Percentiles rank a stretch among this genome's conserved stretches.
Conservation (phyloP, 2,113 vertebrate genomes). For the Rhynchomys soricoides region DNA sequence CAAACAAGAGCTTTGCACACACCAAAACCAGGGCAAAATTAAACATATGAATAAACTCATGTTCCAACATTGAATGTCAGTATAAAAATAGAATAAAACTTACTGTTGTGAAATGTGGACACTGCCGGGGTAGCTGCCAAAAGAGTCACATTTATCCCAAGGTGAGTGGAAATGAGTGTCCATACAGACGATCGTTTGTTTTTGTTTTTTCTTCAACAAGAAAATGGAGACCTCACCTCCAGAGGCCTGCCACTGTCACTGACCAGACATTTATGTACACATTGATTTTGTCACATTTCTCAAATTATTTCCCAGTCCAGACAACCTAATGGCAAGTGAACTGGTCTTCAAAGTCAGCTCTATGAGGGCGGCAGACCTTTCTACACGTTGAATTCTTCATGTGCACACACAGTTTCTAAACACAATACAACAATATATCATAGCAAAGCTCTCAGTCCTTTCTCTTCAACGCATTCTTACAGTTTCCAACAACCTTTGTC, state of each 20-base stretch:
- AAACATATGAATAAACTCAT: neutral
- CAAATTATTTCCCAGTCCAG: slow-evolving; percentile 11
- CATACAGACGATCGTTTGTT: neutral
- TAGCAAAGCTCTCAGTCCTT: neutral
- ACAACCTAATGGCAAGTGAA: neutral
- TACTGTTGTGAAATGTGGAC: neutral
- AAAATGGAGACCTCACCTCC: neutral
- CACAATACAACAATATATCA: neutral
- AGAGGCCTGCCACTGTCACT: neutral
- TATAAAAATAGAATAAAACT: slow-evolving; percentile 23
- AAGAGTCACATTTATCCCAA: neutral
- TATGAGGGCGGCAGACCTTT: neutral
- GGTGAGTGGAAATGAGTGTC: neutral
- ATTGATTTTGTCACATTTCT: neutral
- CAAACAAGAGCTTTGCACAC: neutral
- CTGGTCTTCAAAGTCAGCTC: neutral
- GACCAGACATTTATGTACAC: neutral
- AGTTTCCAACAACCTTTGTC: slow-evolving; percentile 67
- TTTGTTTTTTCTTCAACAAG: neutral
- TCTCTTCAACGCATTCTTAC: neutral
- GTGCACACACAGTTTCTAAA: neutral
- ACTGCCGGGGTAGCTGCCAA: neutral
- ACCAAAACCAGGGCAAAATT: neutral
- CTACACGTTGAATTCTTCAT: neutral
- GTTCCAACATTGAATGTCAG: neutral